Evolutionary conservation across 1,140 invertebrate species (phyloP), one percentile per base, ranked within the genome.

Genomic region (Tetragonula clypearis): DNA sequence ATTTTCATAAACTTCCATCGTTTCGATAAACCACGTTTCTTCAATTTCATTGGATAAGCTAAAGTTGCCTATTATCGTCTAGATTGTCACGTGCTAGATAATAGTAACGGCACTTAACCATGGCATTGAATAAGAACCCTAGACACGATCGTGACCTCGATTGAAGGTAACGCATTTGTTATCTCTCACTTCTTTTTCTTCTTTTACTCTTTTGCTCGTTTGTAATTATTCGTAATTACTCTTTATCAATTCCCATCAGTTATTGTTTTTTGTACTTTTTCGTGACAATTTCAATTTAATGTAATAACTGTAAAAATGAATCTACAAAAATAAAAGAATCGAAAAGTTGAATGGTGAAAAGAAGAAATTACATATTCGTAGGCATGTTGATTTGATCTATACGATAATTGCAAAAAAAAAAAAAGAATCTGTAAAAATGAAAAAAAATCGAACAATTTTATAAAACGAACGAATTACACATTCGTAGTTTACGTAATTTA

Each of bases 141-240:
- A 53, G 62, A 53, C 58, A 82, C n/a, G 71, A 17, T 71, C 80
- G 41, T 82, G 80, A 82, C 80, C 80, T 75, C 55, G 41, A 74
- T 73, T n/a, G 56, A n/a, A 55, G 69, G 30, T 60, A 81, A 49
- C 75, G 35, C 41, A 12, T 81, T 73, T 30, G 55, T 79, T 66
- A 30, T 76, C 30, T 35, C 41, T 11, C 62, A 23, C 12, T 65
- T 14, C 35, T 35, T 78, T 77, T 26, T 30, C 0, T 12, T 58
- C 55, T 26, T 76, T n/a, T 19, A 9, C 15, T 2, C 35, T n/a
- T 41, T 71, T 23, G 14, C 21, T 76, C 30, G 21, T 76, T 17
- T 60, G 30, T 6, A 30, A 30, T 30, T 30, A 30, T 30, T 26
- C n/a, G 17, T 12, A 8, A 11, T 21, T 41, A 2, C 11, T 69